Evolutionary conservation across 2,113 vertebrate species (phyloP).

Genomic region (Elephas maximus): DNA sequence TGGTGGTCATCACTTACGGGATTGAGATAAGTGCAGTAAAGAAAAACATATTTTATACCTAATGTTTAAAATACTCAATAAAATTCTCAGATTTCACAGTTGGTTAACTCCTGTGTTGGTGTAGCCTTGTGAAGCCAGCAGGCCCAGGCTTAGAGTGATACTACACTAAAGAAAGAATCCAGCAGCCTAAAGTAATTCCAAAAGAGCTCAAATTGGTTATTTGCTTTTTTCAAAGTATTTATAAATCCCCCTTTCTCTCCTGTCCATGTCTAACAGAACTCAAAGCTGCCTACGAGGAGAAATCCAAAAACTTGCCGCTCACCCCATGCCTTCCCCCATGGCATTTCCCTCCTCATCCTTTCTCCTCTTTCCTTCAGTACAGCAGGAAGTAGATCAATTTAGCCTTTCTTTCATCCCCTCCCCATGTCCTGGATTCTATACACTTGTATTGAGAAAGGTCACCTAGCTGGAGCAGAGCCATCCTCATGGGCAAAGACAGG

Average conservation of each 20-base stretch:
- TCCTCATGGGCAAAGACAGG: not conserved
- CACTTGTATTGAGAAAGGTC: not conserved
- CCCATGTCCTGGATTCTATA: not conserved
- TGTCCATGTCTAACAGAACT: not conserved
- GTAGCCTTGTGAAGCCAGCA: not conserved
- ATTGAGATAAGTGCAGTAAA: not conserved
- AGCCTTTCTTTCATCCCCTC: not conserved
- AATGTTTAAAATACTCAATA: not conserved
- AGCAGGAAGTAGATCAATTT: not conserved
- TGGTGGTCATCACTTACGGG: no score
- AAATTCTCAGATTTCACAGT: not conserved
- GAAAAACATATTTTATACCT: not conserved
- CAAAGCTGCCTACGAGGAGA: not conserved
- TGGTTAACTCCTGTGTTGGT: not conserved
- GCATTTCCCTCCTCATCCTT: not conserved
- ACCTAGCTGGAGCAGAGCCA: not conserved
- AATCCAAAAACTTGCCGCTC: not conserved
- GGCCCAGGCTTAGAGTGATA: not conserved
- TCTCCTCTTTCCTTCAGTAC: not conserved
- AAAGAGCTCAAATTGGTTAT: not conserved
- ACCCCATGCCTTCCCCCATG: fast-evolving
- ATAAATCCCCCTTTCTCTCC: not conserved
- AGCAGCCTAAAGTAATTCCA: not conserved
- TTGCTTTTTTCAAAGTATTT: not conserved
- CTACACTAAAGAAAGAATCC: not conserved